phyloP scores from a whole-genome alignment of 2,113 vertebrate species.

The Perccottus glenii region DNA sequence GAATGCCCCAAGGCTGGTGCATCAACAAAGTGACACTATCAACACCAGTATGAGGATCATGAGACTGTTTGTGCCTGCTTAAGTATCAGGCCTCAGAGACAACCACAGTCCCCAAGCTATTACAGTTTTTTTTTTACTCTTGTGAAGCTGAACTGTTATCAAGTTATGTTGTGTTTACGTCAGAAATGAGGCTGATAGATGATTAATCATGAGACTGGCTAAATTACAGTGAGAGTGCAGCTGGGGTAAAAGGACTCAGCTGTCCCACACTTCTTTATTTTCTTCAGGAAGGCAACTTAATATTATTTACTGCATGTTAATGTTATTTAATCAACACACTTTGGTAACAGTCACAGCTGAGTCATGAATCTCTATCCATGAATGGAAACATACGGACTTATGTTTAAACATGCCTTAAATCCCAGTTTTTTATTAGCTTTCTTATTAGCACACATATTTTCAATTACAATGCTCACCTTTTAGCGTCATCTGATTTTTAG shows the following conservation, averaged over 20 bases:
- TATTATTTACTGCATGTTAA: background rate
- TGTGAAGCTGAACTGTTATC: background rate
- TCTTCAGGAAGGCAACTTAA: background rate
- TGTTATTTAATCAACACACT: background rate
- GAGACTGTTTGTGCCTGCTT: background rate
- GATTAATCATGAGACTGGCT: constrained; percentile 4
- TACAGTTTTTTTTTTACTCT: background rate
- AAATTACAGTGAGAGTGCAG: background rate
- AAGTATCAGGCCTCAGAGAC: background rate
- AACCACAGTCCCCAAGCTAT: background rate
- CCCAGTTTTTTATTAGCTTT: background rate
- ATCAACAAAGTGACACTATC: background rate
- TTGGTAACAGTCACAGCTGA: background rate
- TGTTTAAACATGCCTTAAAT: constrained; percentile 1
- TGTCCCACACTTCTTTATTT: background rate
- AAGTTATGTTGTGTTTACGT: constrained; percentile 2
- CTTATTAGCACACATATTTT: background rate
- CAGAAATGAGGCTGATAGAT: background rate
- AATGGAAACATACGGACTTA: background rate
- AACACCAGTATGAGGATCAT: constrained; percentile 8
- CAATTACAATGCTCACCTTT: too few relatives aligned
- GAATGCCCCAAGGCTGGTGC: background rate
- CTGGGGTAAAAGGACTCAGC: background rate
- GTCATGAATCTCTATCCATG: background rate
- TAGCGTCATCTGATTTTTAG: too few relatives aligned